Base-by-base conservation (phyloP, 2,797 vertebrate species). In the Lepidocolaptes lacrymiger region DNA sequence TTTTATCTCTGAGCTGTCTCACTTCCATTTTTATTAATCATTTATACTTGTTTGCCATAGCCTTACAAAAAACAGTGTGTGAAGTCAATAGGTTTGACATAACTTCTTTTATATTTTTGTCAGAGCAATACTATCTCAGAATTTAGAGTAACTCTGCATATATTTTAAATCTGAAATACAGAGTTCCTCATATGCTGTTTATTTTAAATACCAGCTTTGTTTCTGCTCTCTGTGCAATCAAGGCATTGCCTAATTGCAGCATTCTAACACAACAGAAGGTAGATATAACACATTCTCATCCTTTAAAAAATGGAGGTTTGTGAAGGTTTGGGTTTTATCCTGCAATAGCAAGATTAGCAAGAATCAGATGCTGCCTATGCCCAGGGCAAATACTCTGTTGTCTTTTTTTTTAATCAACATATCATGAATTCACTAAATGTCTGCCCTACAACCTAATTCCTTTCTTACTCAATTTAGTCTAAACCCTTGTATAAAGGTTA, bases 271-370 rank as follows among this genome's bases (percentile, higher is more conserved):
- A 56, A 63, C 81, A 56, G 44, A 67, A 93, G 71, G 68, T 77
- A 67, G 52, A 21, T 76, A 15, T 27, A 93, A 68, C 30, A 73
- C 59, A 13, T 79, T 36, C 11, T 63, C 13, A 32, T 73, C 19
- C 44, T 30, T 82, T 89, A 75, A 64, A 48, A 12, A 20, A 44
- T 26, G 16, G 14, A 68, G 5, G 4, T 16, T 75, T 85, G 6
- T 51, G 44, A 55, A 18, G 4, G 1, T 6, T 0, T 1, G 11
- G 19, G 72, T 66, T 79, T 32, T 20, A 0, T 9, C 23, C 14
- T 74, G 17, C 26, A 14, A 36, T 13, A 52, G 13, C 5, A 77
- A 74, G 51, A 71, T 79, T 52, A 73, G 10, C 44, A 82, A 74
- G 55, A 89, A 39, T 68, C 14, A 77, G 67, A 85, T 54, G 4